A percentile compares a stretch with the other conserved stretches of the same genome.
Conservation (phyloP, 2,797 vertebrate genomes). For the Halcyon leucocephala region DNA sequence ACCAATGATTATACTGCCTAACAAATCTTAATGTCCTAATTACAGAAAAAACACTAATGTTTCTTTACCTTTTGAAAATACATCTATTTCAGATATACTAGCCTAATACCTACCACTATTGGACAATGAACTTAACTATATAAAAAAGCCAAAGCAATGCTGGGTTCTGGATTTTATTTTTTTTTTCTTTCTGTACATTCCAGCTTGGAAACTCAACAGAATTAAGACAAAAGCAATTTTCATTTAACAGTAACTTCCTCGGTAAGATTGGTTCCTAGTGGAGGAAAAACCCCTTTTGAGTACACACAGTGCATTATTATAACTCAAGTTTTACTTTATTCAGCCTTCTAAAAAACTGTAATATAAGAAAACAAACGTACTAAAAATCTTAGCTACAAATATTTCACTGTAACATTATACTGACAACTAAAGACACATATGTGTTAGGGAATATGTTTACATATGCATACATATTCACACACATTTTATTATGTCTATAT, state of each 20-base stretch:
- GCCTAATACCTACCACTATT: background rate
- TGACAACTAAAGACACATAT: background rate
- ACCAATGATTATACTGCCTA: background rate
- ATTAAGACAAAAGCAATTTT: background rate
- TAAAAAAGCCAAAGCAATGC: background rate
- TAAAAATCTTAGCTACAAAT: background rate
- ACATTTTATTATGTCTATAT: background rate
- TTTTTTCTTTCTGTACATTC: background rate
- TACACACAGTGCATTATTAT: background rate
- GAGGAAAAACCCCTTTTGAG: background rate
- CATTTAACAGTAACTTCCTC: background rate
- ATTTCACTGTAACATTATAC: background rate
- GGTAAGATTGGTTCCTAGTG: background rate
- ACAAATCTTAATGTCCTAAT: background rate
- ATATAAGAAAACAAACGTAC: background rate
- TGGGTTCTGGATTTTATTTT: background rate
- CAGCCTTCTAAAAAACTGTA: background rate
- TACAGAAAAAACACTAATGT: too few relatives aligned
- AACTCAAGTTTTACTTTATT: background rate
- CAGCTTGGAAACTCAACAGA: background rate
- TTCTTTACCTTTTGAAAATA: background rate
- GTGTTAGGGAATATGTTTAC: background rate
- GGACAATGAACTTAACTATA: background rate
- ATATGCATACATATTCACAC: background rate
- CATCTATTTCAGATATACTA: background rate